Conservation (phyloP, 2,888 invertebrate genomes). For the Eupithecia vulgata region DNA sequence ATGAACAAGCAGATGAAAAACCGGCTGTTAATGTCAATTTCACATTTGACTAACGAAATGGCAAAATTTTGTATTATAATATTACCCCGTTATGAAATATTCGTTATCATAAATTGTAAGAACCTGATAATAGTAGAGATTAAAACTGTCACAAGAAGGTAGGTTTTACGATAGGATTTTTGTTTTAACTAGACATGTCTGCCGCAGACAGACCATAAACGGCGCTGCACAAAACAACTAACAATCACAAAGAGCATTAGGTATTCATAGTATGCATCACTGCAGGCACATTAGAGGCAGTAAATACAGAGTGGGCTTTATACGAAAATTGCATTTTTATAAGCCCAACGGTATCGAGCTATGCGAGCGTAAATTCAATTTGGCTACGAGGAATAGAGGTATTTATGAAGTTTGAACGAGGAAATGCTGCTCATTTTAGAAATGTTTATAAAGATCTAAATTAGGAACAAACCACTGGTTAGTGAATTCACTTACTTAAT, state of each 20-base stretch:
- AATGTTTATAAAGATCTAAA: not conserved
- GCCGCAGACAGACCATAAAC: constrained; percentile 41
- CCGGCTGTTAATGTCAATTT: too few relatives aligned
- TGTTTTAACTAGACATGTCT: constrained; percentile 19
- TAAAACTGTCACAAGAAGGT: not conserved
- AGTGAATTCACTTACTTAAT: not conserved
- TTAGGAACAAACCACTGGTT: not conserved
- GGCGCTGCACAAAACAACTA: constrained; percentile 59
- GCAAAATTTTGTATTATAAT: not conserved
- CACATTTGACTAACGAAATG: not conserved
- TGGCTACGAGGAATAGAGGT: constrained; percentile 8
- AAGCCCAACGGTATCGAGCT: constrained; percentile 64
- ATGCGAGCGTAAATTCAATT: constrained; percentile 42
- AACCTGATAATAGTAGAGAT: not conserved
- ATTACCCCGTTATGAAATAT: not conserved
- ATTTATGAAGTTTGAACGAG: not conserved
- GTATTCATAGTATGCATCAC: constrained; percentile 73
- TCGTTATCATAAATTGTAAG: not conserved
- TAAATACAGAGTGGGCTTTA: constrained; percentile 67
- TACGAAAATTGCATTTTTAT: constrained; percentile 77
- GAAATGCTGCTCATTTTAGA: not conserved
- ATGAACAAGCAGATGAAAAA: too few relatives aligned
- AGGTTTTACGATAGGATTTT: not conserved
- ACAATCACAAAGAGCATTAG: constrained; percentile 65
- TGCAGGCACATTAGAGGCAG: constrained; percentile 65